A percentile compares a stretch with the other conserved stretches of the same genome.
Conservation (phyloP, 1,140 invertebrate genomes). For the Holcopasites calliopsidis region DNA sequence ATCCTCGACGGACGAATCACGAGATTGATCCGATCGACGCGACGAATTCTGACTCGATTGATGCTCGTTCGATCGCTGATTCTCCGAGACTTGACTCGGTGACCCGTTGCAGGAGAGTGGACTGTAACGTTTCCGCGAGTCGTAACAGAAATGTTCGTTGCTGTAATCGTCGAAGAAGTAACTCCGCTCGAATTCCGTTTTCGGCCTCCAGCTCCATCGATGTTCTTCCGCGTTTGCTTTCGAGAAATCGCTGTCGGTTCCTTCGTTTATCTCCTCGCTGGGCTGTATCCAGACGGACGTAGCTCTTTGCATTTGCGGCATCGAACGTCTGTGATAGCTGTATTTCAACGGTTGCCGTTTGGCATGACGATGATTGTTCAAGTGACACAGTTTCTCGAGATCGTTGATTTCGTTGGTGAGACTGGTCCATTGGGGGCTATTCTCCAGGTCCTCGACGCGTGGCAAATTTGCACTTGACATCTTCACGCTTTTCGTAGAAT, state of each 20-base stretch:
- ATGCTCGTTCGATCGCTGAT: not conserved
- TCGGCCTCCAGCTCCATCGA: slow-evolving; percentile 69
- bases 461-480: slow-evolving; percentile 31
- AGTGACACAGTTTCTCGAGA: slow-evolving; percentile 60
- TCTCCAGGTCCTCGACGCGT: slow-evolving; percentile 62
- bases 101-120: not conserved
- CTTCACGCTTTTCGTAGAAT: not conserved
- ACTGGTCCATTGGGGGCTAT: slow-evolving; percentile 62
- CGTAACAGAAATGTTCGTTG: slow-evolving; percentile 23
- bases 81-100: not conserved
- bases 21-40: not conserved
- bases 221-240: not conserved
- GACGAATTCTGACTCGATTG: not conserved
- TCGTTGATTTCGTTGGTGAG: slow-evolving; percentile 65
- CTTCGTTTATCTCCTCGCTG: not conserved
- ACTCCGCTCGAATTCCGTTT: slow-evolving; percentile 71
- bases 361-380: not conserved
- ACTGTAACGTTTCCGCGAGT: not conserved
- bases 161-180: slow-evolving; percentile 68
- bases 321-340: slow-evolving; percentile 64
- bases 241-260: not conserved
- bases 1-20: not conserved
- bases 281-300: slow-evolving; percentile 28
- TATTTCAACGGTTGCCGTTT: slow-evolving; percentile 53
- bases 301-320: slow-evolving; percentile 69